A percentile compares a stretch with the other conserved stretches of the same genome.
Conservation (phyloP, 2,888 invertebrate genomes). For the Mechanitis mazaeus region DNA sequence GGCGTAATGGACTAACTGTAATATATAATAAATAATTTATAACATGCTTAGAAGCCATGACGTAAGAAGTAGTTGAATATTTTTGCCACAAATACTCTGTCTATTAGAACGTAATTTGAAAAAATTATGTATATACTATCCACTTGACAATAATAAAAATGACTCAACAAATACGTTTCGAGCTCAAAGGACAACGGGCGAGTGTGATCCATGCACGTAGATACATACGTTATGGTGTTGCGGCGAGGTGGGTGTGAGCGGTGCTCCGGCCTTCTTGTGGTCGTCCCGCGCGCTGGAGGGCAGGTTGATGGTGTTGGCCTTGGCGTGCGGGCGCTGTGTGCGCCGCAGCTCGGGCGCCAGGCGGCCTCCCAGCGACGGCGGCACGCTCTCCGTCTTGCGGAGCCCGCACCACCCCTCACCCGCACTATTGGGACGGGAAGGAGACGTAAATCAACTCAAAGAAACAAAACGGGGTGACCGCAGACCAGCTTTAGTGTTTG, state of each 20-base stretch:
- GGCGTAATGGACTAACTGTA: too few relatives aligned
- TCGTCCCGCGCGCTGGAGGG: constrained; percentile 65
- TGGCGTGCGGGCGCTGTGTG: constrained; percentile 63
- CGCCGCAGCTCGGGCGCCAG: constrained; percentile 58
- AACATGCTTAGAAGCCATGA: too few relatives aligned
- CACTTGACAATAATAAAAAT: too few relatives aligned
- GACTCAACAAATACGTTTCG: too few relatives aligned
- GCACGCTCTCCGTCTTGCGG: constrained; percentile 67
- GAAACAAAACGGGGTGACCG: constrained; percentile 42
- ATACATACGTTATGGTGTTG: constrained; percentile 65
- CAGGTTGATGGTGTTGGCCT: constrained; percentile 78
- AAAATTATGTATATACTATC: too few relatives aligned
- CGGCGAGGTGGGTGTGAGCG: constrained; percentile 61
- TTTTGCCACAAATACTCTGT: too few relatives aligned
- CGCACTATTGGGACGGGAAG: constrained; percentile 58
- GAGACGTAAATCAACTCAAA: constrained; percentile 48
- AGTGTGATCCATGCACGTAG: too few relatives aligned
- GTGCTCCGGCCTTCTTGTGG: constrained; percentile 49
- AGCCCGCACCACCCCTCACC: constrained; percentile 62
- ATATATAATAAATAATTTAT: too few relatives aligned
- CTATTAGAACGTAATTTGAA: too few relatives aligned
- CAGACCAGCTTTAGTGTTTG: constrained; percentile 42
- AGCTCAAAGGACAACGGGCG: too few relatives aligned
- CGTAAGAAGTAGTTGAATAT: too few relatives aligned
- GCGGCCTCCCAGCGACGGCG: constrained; percentile 56